phyloP scores from a whole-genome alignment of 2,113 vertebrate species.

The Tetrao urogallus region DNA sequence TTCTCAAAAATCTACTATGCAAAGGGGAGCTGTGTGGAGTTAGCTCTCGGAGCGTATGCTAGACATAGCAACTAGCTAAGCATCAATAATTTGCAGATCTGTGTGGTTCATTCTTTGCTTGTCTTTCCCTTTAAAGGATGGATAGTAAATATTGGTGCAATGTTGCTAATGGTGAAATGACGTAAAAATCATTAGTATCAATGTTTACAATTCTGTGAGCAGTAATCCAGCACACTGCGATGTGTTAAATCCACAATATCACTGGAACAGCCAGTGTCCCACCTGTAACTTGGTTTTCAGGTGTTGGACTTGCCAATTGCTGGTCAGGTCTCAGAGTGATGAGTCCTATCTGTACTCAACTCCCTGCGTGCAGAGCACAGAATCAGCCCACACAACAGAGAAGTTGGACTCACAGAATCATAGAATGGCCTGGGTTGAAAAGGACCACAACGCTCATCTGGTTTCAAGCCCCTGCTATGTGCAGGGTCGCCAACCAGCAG shows the following conservation, averaged over 20 bases:
- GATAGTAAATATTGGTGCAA: neutral
- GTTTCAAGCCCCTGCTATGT: too few relatives aligned
- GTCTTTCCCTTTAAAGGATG: neutral
- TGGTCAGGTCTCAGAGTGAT: fast-evolving
- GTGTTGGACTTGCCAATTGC: fast-evolving
- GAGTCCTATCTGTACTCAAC: neutral
- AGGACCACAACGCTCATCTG: too few relatives aligned
- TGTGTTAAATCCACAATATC: neutral
- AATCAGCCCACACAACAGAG: neutral
- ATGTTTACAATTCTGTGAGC: neutral
- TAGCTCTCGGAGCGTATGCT: neutral
- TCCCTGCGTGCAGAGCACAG: fast-evolving
- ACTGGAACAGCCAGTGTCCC: neutral
- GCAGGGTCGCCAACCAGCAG: too few relatives aligned
- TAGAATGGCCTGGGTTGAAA: too few relatives aligned
- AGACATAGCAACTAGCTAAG: neutral
- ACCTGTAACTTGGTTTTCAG: neutral
- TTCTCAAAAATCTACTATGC: neutral
- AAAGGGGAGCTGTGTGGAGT: neutral
- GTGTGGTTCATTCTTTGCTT: neutral
- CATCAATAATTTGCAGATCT: neutral
- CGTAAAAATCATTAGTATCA: neutral
- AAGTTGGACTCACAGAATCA: neutral
- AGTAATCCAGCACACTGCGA: neutral
- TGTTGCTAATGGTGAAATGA: neutral